phyloP scores from a whole-genome alignment of 2,888 invertebrate genomes.

The Plebejus anna region DNA sequence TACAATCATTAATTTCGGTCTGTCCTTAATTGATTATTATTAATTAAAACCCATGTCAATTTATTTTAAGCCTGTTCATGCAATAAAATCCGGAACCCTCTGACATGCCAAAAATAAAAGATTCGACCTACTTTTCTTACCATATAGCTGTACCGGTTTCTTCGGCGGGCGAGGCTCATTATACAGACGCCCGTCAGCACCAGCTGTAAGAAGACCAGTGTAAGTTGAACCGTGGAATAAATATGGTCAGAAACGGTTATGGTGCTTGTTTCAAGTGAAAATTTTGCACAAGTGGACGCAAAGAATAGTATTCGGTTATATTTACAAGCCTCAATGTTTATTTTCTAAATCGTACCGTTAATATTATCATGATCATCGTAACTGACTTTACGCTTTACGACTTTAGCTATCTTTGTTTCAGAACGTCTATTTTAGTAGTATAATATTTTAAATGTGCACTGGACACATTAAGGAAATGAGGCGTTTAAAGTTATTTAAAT shows the following conservation, averaged over 20 bases:
- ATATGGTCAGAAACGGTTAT: neutral
- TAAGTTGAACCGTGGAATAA: neutral
- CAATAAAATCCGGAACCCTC: conserved; percentile 1
- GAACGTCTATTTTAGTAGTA: too few species aligned
- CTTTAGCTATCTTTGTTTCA: too few species aligned
- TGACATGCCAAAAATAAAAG: conserved; percentile 36
- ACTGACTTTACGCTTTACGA: too few species aligned
- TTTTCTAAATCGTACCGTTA: too few species aligned
- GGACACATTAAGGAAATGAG: too few species aligned
- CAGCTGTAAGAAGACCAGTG: conserved; percentile 77
- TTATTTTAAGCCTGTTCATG: neutral
- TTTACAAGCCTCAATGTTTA: too few species aligned
- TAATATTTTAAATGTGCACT: too few species aligned
- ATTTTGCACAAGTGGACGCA: neutral
- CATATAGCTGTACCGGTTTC: conserved; percentile 93
- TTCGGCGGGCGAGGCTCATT: conserved; percentile 89
- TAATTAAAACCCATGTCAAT: neutral
- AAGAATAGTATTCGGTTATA: neutral
- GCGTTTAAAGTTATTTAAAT: too few species aligned
- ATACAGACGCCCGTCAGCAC: conserved; percentile 92
- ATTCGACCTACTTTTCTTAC: conserved; percentile 82
- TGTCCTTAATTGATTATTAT: neutral
- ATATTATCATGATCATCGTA: too few species aligned
- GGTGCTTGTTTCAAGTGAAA: neutral
- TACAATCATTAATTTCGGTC: neutral